These are phyloP conservation scores for Ciona savignyi DNA, from an alignment of 23 tunicate genomes.

Conservation along the genomic window DNA sequence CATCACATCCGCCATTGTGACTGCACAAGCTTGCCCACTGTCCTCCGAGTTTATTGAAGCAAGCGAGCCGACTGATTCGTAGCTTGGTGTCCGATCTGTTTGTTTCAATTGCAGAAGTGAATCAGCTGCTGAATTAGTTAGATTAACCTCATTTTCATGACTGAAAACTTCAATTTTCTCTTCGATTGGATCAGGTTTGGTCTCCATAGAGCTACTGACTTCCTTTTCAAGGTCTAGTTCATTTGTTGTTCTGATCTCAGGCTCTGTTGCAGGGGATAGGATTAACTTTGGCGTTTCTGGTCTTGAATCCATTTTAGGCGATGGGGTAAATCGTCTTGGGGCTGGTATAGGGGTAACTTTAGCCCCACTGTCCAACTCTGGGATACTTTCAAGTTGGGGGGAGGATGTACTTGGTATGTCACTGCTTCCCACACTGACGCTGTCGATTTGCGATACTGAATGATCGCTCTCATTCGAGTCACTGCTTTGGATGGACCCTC, in stretches of 20 bases:
- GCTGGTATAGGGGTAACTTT: background rate
- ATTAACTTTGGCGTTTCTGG: background rate
- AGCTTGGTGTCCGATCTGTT: background rate
- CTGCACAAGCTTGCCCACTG: conserved; percentile 5
- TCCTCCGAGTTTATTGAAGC: conserved; percentile 30
- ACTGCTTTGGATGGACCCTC: background rate
- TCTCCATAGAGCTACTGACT: background rate
- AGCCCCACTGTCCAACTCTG: background rate
- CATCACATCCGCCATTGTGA: conserved; percentile 57
- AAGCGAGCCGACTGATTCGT: conserved; percentile 4
- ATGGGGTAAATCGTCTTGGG: background rate
- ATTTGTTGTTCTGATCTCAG: background rate
- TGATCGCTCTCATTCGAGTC: background rate
- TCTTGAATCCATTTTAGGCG: background rate
- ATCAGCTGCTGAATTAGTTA: background rate
- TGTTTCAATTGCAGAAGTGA: background rate
- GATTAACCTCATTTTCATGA: background rate
- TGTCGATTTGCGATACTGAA: background rate
- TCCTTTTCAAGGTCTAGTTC: background rate
- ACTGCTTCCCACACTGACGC: background rate
- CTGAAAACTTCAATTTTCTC: background rate
- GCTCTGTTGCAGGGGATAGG: background rate
- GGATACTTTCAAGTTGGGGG: background rate
- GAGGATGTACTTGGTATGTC: background rate
- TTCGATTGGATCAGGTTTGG: background rate